Conservation (phyloP, 2,113 vertebrate genomes). For the Euleptes europaea region DNA sequence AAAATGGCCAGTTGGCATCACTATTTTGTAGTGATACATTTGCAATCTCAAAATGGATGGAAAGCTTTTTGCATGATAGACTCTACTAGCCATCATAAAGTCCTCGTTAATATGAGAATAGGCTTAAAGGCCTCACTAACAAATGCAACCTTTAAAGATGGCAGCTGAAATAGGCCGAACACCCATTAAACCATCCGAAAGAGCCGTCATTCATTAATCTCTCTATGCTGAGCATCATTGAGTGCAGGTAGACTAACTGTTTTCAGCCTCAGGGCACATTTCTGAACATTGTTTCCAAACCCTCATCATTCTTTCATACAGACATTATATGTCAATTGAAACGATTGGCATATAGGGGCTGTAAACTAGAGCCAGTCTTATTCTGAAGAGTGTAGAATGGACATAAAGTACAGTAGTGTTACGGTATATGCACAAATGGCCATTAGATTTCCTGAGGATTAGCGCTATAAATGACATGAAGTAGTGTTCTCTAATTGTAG, state of each 20-base stretch:
- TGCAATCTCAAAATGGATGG: neutral
- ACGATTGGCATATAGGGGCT: neutral
- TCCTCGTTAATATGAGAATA: slow-evolving; percentile 48
- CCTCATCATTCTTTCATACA: neutral
- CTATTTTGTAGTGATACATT: neutral
- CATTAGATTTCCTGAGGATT: neutral
- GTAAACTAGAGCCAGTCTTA: neutral
- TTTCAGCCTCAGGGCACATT: neutral
- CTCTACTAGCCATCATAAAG: slow-evolving; percentile 42
- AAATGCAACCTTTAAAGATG: slow-evolving; percentile 58
- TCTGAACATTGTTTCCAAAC: neutral
- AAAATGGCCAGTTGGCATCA: neutral
- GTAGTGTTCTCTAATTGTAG: neutral
- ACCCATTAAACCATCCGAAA: slow-evolving; percentile 32
- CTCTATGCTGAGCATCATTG: neutral
- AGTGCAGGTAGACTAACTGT: neutral
- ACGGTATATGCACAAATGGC: neutral
- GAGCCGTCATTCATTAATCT: slow-evolving; percentile 36
- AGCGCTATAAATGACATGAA: neutral
- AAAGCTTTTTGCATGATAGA: slow-evolving; percentile 16
- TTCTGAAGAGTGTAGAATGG: neutral
- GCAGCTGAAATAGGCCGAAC: slow-evolving; percentile 31
- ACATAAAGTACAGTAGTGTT: neutral
- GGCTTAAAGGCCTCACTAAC: slow-evolving; percentile 31
- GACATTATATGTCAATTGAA: neutral